A percentile compares a stretch with the other conserved stretches of the same genome.
Conservation (phyloP, 2,888 invertebrate genomes). For the Patella pellucida region DNA sequence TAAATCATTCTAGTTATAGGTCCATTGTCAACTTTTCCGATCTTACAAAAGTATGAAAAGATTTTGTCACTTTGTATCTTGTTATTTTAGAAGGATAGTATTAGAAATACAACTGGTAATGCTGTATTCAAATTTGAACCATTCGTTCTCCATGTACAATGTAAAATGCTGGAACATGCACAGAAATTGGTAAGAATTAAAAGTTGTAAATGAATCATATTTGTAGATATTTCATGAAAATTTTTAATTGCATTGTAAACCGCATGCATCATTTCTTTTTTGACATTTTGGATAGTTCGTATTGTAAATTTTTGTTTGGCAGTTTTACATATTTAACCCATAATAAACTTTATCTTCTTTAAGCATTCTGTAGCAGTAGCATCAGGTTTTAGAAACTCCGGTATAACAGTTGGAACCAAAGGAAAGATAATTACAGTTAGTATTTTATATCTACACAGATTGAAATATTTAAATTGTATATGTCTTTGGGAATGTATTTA, state of each 20-base stretch:
- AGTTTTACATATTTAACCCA: background rate
- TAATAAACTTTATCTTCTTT: constrained; percentile 38
- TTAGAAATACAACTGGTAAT: constrained; percentile 48
- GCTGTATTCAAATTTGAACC: constrained; percentile 73
- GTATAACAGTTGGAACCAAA: constrained; percentile 71
- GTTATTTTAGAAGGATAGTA: constrained; percentile 43
- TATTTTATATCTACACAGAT: background rate
- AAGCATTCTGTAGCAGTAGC: constrained; percentile 70
- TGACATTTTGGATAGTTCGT: no score
- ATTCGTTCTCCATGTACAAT: constrained; percentile 73
- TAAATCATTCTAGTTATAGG: no score
- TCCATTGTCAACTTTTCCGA: no score
- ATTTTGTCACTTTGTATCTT: background rate
- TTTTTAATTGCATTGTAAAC: no score
- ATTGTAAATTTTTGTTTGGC: no score
- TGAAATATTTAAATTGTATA: no score
- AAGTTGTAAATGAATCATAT: no score
- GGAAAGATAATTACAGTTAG: constrained; percentile 71
- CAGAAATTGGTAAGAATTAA: constrained; percentile 64
- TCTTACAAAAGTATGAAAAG: no score
- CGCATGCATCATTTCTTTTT: no score
- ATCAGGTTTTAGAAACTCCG: constrained; percentile 73
- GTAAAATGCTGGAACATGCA: constrained; percentile 69
- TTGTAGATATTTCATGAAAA: no score
- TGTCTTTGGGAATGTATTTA: no score